Evolutionary conservation across 2,888 invertebrate genomes (phyloP), one percentile per base, ranked within the genome.

Genomic region (Acrobasis consociella): DNA sequence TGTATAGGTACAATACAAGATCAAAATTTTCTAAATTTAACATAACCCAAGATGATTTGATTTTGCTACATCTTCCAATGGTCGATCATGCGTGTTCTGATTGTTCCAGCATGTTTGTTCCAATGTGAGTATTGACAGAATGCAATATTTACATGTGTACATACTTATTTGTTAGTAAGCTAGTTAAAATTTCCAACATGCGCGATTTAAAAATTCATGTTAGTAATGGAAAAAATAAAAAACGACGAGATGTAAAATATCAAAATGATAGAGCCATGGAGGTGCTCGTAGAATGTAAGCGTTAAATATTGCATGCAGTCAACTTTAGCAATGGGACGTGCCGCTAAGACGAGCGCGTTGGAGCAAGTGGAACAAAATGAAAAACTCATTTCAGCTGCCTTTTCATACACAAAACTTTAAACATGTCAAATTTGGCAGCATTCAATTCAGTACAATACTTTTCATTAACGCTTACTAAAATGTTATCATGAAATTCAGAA

Each of bases 271-370:
- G 83, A 86, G 87, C 81, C 73, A 75, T 85, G 83, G 76, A 76
- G 80, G 80, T 85, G 86, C 85, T 79, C 86, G 79, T 79, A 76
- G 81, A 78, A 79, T 80, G 74, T 75, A 91, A 91, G 92, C 91
- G 79, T 89, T 91, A 91, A 92, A 91, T 91, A 92, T 91, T 92
- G 92, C 91, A 92, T 91, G 92, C 92, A 90, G 92, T 91, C 92
- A 91, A 89, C 84, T 75, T 84, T 87, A 87, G 91, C 91, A 78
- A 86, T 87, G 87, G 86, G 80, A 83, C 86, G 91, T 92, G 91
- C 89, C 80, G 80, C 87, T 88, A 90, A 83, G 77, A 85, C 84
- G 85, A 88, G 83, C 86, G 79, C 80, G 80, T 74, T 82, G 81
- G 81, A 87, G 79, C 83, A 85, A 83, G 87, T 86, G 82, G 81